phyloP scores from a whole-genome alignment of 2,113 vertebrate genomes.

The Thamnaconus septentrionalis region DNA sequence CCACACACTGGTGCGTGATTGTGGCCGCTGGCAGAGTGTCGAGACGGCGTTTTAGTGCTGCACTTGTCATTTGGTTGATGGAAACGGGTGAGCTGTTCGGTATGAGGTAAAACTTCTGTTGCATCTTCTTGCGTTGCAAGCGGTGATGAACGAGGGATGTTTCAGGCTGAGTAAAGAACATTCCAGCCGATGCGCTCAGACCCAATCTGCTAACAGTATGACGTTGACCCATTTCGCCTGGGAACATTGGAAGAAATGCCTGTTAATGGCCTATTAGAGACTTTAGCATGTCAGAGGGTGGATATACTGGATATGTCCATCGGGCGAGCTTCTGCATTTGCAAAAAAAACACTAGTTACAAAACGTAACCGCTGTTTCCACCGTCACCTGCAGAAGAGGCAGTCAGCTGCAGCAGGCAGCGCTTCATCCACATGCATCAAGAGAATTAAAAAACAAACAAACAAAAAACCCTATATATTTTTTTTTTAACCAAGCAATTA shows the following conservation, averaged over 20 bases:
- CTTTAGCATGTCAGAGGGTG: background rate
- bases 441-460: constrained; percentile 22
- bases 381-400: constrained; percentile 31
- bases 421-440: constrained; percentile 56
- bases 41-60: background rate
- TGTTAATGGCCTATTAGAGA: too few relatives aligned
- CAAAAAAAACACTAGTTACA: constrained; percentile 27
- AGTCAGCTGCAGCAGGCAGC: constrained; percentile 33
- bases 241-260: too few relatives aligned
- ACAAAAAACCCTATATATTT: constrained; percentile 1
- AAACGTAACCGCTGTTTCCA: constrained; percentile 39
- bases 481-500: constrained; percentile 49
- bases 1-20: constrained; percentile 1
- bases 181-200: background rate
- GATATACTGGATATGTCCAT: constrained; percentile 21
- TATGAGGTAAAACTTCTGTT: constrained; percentile 38
- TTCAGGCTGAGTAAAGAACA: constrained; percentile 2
- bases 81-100: background rate
- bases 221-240: too few relatives aligned
- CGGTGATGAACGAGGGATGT: background rate
- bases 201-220: too few relatives aligned
- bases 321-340: constrained; percentile 4
- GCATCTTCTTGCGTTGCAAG: constrained; percentile 9
- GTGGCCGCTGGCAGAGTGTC: background rate
- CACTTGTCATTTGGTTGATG: background rate